Conservation (phyloP, 2,113 vertebrate genomes). For the Cervus canadensis region DNA sequence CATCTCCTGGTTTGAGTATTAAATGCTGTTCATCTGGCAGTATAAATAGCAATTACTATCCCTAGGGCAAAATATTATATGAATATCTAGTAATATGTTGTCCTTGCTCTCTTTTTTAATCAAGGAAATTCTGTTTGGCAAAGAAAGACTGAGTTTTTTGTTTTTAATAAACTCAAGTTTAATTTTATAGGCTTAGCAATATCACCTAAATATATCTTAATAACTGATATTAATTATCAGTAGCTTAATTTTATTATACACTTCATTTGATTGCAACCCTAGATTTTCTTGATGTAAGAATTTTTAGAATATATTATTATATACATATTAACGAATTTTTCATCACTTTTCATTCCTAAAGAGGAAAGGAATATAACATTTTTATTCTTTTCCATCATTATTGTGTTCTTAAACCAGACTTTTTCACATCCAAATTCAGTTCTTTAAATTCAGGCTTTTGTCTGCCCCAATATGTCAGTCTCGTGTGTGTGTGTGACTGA, state of each 20-base stretch:
- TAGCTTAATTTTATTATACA: background rate
- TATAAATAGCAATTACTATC: background rate
- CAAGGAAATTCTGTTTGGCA: background rate
- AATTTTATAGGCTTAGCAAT: background rate
- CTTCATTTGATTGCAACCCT: background rate
- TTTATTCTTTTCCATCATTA: background rate
- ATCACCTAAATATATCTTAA: background rate
- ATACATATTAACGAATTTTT: background rate
- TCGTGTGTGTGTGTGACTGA: background rate
- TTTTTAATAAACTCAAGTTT: background rate
- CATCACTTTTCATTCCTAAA: background rate
- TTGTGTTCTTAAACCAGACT: background rate
- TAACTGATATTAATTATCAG: background rate
- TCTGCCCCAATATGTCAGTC: background rate
- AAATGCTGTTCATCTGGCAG: background rate
- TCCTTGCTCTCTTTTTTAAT: background rate
- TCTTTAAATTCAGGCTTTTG: background rate
- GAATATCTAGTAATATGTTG: background rate
- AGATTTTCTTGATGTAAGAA: background rate
- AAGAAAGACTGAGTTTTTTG: background rate
- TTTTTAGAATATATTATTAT: background rate
- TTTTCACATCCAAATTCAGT: background rate
- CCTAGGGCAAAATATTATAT: background rate
- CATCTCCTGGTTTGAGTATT: background rate
- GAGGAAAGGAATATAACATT: background rate